Base-by-base conservation (phyloP, 2,888 invertebrate genomes). In the Dicyrtomina minuta region DNA sequence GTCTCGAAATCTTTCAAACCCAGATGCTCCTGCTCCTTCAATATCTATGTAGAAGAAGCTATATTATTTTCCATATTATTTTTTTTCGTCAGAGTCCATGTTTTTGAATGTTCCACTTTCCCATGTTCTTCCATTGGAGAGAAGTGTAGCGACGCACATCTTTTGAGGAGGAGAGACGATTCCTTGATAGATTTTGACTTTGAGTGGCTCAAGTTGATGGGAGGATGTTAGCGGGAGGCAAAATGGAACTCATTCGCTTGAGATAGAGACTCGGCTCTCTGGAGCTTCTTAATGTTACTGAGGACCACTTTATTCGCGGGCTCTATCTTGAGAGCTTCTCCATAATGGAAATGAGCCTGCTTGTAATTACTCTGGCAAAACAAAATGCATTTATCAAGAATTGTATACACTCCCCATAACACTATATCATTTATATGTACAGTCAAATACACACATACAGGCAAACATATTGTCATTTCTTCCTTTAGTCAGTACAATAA, bases 261-360 rank as follows among this genome's bases (percentile, higher is more conserved):
- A 24, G 33, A 49, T 53, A 53, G 64, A 27, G 51, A 49, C 39
- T 71, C 44, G 12, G 71, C 70, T 56, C 73, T 56, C 55, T 73
- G 59, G 22, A 76, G 69, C 66, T 76, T 76, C 64, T 71, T 58
- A 39, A 76, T 71, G 56, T 76, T 76, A 20, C 70, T 62, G 24
- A 73, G 55, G 22, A 76, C 71, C 41, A 76, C 73, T 65, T 62
- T 43, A 59, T 76, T 74, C 33, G 66, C 64, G 27, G 76, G 76
- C 61, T 76, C 76, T 39, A 76, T 73, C 65, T 66, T 65, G 24
- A 76, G 70, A 5, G 76, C 76, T 13, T 73, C 70, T 13, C 41
- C 49, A 67, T 76, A 76, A 49, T 76, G 74, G 55, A 58, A 67
- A 49, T 73, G 70, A 39, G 76, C 76, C 56, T 70, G 71, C 24